A percentile compares a stretch with the other conserved stretches of the same genome.
Conservation (phyloP, 37 sponge, comb jelly and placozoan species). For the Spongilla lacustris region DNA sequence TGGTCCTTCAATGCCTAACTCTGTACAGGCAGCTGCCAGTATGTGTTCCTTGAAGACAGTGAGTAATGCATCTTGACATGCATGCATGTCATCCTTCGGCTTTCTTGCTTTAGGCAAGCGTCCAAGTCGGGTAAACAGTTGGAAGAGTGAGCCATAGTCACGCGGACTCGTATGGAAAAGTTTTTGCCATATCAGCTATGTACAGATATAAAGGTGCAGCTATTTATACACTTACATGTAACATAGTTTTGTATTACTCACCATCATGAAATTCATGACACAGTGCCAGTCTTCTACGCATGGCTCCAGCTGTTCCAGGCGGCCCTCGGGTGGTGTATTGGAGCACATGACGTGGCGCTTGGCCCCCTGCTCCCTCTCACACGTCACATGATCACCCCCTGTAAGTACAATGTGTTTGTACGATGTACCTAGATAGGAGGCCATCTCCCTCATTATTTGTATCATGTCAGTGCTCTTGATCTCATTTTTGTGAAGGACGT, state of each 20-base stretch:
- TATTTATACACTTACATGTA: too few relatives aligned
- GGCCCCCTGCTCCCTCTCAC: constrained; percentile 16
- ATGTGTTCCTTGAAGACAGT: constrained; percentile 27
- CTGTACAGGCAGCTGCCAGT: constrained; percentile 26
- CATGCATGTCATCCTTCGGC: constrained; percentile 39
- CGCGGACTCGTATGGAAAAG: constrained; percentile 4
- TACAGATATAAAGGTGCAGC: not conserved
- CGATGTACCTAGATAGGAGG: constrained; percentile 17
- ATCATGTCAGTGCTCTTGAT: constrained; percentile 27
- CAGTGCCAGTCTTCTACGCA: constrained; percentile 43
- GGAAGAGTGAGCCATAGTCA: constrained; percentile 42
- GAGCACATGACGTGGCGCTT: constrained; percentile 28
- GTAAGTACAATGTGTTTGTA: constrained; percentile 8
- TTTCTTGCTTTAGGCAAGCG: constrained; percentile 22
- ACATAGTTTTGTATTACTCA: not conserved
- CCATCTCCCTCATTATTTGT: constrained; percentile 26
- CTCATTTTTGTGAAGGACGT: constrained; percentile 49
- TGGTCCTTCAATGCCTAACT: constrained; percentile 8
- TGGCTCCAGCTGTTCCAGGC: constrained; percentile 31
- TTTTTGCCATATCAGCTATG: constrained; percentile 36
- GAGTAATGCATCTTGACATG: constrained; percentile 13
- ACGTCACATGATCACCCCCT: constrained; percentile 55
- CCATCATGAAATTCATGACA: constrained; percentile 9
- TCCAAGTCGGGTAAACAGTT: constrained; percentile 11
- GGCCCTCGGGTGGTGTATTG: constrained; percentile 16